phyloP scores from a whole-genome alignment of 2,113 vertebrate genomes.

The Sebastes fasciatus region DNA sequence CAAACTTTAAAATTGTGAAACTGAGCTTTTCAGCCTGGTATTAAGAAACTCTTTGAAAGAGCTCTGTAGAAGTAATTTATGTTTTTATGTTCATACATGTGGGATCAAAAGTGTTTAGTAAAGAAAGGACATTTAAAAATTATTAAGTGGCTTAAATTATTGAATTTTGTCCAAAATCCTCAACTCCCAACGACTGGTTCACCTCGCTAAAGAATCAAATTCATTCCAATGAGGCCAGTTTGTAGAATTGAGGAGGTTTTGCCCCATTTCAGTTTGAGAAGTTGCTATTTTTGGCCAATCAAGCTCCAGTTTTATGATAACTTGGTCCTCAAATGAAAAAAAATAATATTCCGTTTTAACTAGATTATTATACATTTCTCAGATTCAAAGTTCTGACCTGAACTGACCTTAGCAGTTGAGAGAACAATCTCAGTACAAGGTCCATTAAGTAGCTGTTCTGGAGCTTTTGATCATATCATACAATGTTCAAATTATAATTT shows the following conservation, averaged over 20 bases:
- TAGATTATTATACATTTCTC: not conserved
- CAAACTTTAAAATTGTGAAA: too few species aligned
- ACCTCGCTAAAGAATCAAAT: not conserved
- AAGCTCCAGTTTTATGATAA: not conserved
- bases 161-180: not conserved
- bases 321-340: not conserved
- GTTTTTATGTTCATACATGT: not conserved
- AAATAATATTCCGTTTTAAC: not conserved
- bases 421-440: not conserved
- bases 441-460: too few species aligned
- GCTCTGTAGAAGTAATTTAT: too few species aligned
- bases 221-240: not conserved
- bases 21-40: too few species aligned
- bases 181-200: not conserved
- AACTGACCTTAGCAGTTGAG: not conserved
- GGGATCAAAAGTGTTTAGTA: not conserved
- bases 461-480: not conserved
- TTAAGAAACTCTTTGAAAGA: too few species aligned
- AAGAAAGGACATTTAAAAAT: not conserved
- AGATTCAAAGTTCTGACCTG: not conserved
- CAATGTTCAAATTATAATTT: not conserved
- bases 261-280: not conserved
- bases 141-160: not conserved
- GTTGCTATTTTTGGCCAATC: not conserved
- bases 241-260: not conserved